These are phyloP conservation scores for Rousettus madagascariensis DNA, from an alignment of 2,797 vertebrate species.

Conservation along the genomic window DNA sequence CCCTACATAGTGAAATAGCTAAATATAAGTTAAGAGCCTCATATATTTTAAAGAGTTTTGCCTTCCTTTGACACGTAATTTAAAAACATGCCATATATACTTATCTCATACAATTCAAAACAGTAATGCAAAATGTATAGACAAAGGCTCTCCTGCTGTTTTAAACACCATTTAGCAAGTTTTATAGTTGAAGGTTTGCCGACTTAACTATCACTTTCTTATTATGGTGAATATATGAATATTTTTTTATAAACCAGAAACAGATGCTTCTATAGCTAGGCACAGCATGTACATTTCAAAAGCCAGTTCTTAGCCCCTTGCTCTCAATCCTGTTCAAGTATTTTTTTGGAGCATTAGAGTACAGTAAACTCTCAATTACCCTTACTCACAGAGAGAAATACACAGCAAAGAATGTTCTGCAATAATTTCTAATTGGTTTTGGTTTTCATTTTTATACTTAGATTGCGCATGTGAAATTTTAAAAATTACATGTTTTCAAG, in stretches of 20 bases:
- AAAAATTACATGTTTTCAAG: not conserved
- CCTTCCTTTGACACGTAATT: constrained; percentile 47
- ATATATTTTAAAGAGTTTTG: constrained; percentile 60
- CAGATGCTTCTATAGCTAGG: constrained; percentile 20
- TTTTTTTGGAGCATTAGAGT: not conserved
- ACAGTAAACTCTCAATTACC: not conserved
- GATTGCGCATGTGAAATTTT: not conserved
- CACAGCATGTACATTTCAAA: constrained; percentile 30
- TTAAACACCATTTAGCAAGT: constrained; percentile 75
- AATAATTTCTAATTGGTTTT: not conserved
- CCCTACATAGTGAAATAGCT: constrained; percentile 58
- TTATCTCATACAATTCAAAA: constrained; percentile 60
- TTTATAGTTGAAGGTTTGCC: constrained; percentile 58
- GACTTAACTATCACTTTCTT: constrained; percentile 65
- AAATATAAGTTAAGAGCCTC: constrained; percentile 65
- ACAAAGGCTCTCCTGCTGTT: constrained; percentile 62
- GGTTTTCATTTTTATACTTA: not conserved
- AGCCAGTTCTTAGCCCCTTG: not conserved
- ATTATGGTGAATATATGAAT: constrained; percentile 36
- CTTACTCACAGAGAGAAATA: not conserved
- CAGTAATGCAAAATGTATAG: constrained; percentile 47
- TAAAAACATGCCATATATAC: constrained; percentile 60
- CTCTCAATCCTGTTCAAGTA: not conserved
- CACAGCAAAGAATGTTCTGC: not conserved
- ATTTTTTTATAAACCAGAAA: constrained; percentile 45